Evolutionary conservation across 2,113 vertebrate genomes (phyloP), one percentile per base, ranked within the genome.

Genomic region (Lampris incognitus): DNA sequence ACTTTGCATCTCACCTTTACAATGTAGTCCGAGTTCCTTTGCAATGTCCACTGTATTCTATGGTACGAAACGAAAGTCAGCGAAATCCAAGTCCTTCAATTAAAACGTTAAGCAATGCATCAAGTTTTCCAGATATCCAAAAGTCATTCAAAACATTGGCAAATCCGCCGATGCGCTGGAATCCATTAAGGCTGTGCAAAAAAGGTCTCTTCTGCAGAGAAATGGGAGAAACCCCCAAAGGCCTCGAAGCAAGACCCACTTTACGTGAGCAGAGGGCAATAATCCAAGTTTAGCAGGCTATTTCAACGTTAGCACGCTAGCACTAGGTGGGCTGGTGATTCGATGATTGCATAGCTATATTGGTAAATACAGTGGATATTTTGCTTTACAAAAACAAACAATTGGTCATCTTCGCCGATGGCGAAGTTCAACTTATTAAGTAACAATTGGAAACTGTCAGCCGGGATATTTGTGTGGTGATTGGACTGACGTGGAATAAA

Each of bases 1-100:
- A 9, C 4, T 46, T 46, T 46, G 44, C n/a, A 11, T 41, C 82
- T 93, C 86, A 93, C 93, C 93, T 93, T 92, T 70, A 38, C 50
- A 66, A 50, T 49, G 46, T 38, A 72, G 46, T 72, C 69, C 76
- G 74, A 62, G 39, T 44, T 41, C 9, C 37, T 77, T 37, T 52
- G 51, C 46, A 61, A 86, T 56, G 50, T 84, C 84, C 91, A 86
- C 73, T 76, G 76, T 85, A 50, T 37, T 75, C 72, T 52, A 1
- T 46, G 60, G 62, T 57, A 41, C 6, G 44, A 59, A 63, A 54
- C 63, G 46, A 84, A 78, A 6, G 65, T 67, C 74, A 69, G 58
- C 64, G 72, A 71, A 70, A 69, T 79, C 70, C 62, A 40, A 67
- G 44, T 83, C 49, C 39, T 84, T 74, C 81, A 69, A 71, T 65